Evolutionary conservation across 2,797 vertebrate species (phyloP).

Genomic region (Pipistrellus pygmaeus): DNA sequence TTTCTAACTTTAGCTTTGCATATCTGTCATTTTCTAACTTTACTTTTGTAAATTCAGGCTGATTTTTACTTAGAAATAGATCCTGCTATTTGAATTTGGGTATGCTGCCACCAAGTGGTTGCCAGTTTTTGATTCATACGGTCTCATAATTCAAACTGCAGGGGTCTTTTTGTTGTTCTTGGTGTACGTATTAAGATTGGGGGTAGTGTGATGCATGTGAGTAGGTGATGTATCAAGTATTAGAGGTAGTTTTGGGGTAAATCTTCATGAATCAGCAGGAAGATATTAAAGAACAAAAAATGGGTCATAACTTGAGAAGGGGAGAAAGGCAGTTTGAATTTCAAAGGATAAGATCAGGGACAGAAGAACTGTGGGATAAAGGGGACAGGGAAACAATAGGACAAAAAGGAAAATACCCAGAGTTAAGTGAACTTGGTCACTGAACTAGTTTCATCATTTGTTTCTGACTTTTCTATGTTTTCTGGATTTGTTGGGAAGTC

Average conservation of each 20-base stretch:
- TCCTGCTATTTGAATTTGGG: conserved; percentile 69
- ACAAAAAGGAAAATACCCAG: conserved; percentile 6
- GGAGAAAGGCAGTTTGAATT: neutral
- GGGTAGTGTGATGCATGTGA: neutral
- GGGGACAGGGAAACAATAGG: neutral
- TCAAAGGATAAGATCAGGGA: conserved; percentile 34
- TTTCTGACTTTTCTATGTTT: conserved; percentile 1
- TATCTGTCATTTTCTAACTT: conserved; percentile 74
- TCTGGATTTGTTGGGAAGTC: neutral
- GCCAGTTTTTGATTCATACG: conserved; percentile 3
- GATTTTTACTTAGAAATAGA: conserved; percentile 54
- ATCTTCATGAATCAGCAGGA: conserved; percentile 8
- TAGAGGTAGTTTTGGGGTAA: neutral
- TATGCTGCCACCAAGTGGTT: conserved; percentile 77
- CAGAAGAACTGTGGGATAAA: neutral
- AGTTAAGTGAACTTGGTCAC: neutral
- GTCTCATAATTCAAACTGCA: neutral
- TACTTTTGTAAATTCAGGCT: conserved; percentile 66
- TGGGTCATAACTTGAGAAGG: neutral
- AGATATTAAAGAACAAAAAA: conserved; percentile 48
- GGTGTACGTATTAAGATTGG: neutral
- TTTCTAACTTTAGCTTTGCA: conserved; percentile 72
- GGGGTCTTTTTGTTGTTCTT: neutral
- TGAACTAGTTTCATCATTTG: neutral
- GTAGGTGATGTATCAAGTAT: conserved; percentile 16